A percentile compares a stretch with the other conserved stretches of the same genome.
Conservation (phyloP, 2,113 vertebrate genomes). For the Microcebus jonahi region DNA sequence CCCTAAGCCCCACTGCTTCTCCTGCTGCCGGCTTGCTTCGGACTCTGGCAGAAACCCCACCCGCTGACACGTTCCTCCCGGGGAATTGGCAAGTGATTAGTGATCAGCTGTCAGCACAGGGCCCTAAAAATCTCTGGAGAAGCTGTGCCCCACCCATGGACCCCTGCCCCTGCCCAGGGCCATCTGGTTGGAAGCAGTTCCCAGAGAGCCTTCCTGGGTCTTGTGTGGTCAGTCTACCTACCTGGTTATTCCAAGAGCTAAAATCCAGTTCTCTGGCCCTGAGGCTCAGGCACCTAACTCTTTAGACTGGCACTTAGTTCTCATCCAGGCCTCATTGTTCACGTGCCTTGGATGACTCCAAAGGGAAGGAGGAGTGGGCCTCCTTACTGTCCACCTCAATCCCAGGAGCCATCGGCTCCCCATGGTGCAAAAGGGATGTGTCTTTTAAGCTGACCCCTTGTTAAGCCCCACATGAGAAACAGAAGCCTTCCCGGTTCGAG, state of each 20-base stretch:
- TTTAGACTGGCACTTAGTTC: neutral
- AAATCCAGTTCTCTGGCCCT: neutral
- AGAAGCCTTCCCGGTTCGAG: neutral
- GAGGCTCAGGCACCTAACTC: neutral
- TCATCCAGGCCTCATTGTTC: neutral
- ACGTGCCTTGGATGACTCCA: neutral
- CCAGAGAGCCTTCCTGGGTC: neutral
- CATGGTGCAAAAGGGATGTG: neutral
- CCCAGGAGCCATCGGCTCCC: neutral
- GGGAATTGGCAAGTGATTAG: constrained; percentile 81
- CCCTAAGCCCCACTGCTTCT: constrained; percentile 68
- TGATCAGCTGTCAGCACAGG: constrained; percentile 59
- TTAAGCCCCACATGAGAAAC: neutral
- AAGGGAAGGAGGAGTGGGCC: neutral
- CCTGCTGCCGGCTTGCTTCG: constrained; percentile 74
- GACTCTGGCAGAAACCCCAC: constrained; percentile 75
- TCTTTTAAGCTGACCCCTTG: neutral
- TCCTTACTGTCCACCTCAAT: neutral
- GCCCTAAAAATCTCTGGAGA: constrained; percentile 25
- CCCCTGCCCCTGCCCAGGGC: constrained; percentile 2
- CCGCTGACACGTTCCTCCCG: constrained; percentile 52
- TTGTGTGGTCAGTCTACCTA: neutral
- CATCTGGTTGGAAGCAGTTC: neutral
- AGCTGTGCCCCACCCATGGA: neutral
- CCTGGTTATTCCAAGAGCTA: neutral